These are phyloP conservation scores for Leptopilina syphax DNA, from an alignment of 2,888 invertebrate species.

Conservation along the genomic window DNA sequence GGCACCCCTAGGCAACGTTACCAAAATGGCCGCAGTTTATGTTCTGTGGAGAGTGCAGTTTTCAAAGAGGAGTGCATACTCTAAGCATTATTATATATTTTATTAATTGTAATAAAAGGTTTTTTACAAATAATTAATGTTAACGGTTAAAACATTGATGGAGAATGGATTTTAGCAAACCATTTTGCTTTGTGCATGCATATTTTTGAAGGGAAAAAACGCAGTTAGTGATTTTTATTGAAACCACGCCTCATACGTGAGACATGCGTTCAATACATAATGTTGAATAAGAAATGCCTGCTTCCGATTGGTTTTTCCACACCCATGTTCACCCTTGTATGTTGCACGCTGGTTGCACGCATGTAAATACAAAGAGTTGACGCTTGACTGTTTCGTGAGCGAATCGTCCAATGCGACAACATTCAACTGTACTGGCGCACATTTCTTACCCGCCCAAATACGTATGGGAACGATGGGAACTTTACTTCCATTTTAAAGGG, in stretches of 20 bases:
- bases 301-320: conserved; percentile 74
- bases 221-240: not conserved
- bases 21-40: too few species aligned
- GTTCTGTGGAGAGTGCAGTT: too few species aligned
- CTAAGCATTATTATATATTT: too few species aligned
- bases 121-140: too few species aligned
- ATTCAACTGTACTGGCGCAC: conserved; percentile 1
- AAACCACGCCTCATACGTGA: conserved; percentile 73
- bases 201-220: too few species aligned
- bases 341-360: conserved; percentile 54
- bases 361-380: conserved; percentile 51
- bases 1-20: too few species aligned
- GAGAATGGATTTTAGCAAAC: too few species aligned
- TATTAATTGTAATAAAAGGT: too few species aligned
- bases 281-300: conserved; percentile 73
- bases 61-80: too few species aligned
- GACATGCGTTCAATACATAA: conserved; percentile 70
- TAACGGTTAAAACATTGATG: too few species aligned
- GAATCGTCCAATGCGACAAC: conserved; percentile 22
- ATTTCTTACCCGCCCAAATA: conserved; percentile 23
- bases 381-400: not conserved
- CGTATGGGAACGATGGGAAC: not conserved
- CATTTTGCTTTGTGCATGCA: too few species aligned
- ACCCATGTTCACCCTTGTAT: conserved; percentile 60
- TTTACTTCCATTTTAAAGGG: conserved; percentile 8